Percentiles rank a stretch among this genome's conserved stretches.
These are phyloP conservation scores for Clarias fuscus DNA, from an alignment of 2,797 vertebrate species.

Conservation along the genomic window DNA sequence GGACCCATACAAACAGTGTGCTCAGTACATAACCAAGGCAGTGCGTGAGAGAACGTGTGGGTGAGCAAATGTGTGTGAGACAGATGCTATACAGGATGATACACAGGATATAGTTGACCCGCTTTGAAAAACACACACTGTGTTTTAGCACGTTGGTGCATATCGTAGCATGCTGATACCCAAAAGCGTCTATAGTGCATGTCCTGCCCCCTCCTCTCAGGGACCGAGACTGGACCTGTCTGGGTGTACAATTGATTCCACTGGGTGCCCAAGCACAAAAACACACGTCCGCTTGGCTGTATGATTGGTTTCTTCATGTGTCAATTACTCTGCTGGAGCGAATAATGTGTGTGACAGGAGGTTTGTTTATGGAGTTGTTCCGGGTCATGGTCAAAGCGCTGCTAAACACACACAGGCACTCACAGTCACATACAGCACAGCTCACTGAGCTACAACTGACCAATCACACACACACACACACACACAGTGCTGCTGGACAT, in stretches of 20 bases:
- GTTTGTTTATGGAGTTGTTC: slow-evolving; percentile 62
- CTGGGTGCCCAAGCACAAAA: slow-evolving; percentile 50
- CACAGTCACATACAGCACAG: slow-evolving; percentile 43
- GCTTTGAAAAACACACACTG: not conserved
- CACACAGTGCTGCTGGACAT: not conserved
- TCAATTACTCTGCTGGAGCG: slow-evolving; percentile 55
- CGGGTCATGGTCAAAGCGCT: slow-evolving; percentile 60
- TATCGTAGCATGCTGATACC: not conserved
- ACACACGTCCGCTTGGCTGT: slow-evolving; percentile 49
- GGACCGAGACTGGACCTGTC: not conserved
- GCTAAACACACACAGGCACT: slow-evolving; percentile 53
- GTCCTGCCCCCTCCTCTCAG: not conserved
- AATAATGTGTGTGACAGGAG: slow-evolving; percentile 59
- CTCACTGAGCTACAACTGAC: slow-evolving; percentile 37
- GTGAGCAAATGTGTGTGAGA: not conserved
- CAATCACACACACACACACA: slow-evolving; percentile 10
- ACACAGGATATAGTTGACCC: slow-evolving; percentile 10
- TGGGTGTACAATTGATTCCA: slow-evolving; percentile 48
- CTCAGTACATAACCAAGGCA: slow-evolving; percentile 33
- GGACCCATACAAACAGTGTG: slow-evolving; percentile 27
- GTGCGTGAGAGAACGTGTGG: not conserved
- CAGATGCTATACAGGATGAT: not conserved
- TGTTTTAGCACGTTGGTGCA: not conserved
- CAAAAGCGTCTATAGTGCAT: not conserved
- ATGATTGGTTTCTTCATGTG: slow-evolving; percentile 53